Evolutionary conservation across 2,797 vertebrate species (phyloP), one percentile per base, ranked within the genome.

Genomic region (Dicrostonyx torquatus): DNA sequence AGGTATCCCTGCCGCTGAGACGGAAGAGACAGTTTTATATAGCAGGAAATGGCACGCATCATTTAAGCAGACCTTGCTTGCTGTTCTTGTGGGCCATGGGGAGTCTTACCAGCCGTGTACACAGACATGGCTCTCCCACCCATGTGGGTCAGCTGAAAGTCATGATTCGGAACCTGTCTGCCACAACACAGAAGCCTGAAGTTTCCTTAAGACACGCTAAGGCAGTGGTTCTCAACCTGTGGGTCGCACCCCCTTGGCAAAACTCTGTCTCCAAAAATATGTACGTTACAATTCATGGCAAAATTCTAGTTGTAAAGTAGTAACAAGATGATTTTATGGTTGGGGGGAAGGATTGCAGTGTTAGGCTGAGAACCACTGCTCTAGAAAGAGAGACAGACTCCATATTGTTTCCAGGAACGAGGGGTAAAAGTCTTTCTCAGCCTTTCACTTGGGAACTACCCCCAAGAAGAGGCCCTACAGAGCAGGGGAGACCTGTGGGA

Each of bases 1-100:
- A n/a, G 66, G 26, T 5, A 9, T 31, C 64, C 53, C 75, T 20
- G 3, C 17, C 64, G 14, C 18, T 14, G 15, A 68, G 62, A 70
- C 75, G n/a, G n/a, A 60, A 77, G 85, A 50, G 2, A 37, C 20
- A 18, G 43, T 70, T 60, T 79, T 73, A 17, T 37, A 9, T 6
- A 70, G 58, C 76, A 91, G 79, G 75, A 94, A 94, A 94, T 53
- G 13, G 64, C 14, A 70, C 53, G 48, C 13, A 34, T 85, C 86
- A 68, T 70, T 77, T 22, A 72, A 72, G 31, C 72, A 26, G 68
- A 68, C 72, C 62, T 18, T 5, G 29, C 55, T 72, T 43, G 31
- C n/a, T 45, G 31, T 22, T 43, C 76, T 2, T 14, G 60, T 62
- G 18, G 14, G 78, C 88, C 80, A 40, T 24, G 18, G 22, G n/a